Evolutionary conservation across 2,113 vertebrate genomes (phyloP).

Genomic region (Pontoporia blainvillei): DNA sequence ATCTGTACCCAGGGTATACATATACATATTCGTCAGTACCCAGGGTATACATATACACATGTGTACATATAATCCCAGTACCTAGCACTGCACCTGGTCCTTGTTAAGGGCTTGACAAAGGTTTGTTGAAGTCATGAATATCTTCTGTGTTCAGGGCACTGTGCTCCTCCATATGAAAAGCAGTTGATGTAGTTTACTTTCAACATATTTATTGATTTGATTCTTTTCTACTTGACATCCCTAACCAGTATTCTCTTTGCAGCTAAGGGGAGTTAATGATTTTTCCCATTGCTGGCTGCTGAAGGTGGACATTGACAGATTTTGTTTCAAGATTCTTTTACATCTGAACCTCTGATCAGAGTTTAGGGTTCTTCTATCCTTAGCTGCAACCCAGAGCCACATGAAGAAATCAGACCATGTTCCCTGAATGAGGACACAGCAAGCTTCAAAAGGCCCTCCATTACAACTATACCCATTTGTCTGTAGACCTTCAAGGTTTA

Average conservation of each 20-base stretch:
- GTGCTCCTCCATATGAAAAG: neutral
- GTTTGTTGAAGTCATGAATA: neutral
- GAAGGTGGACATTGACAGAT: neutral
- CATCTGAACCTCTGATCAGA: neutral
- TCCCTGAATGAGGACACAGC: neutral
- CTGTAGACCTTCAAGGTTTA: neutral
- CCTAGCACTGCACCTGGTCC: neutral
- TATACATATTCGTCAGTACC: no score
- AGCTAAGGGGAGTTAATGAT: neutral
- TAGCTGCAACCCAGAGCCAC: neutral
- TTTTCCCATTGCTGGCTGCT: neutral
- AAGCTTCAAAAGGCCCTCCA: neutral
- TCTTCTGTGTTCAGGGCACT: neutral
- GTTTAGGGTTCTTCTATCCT: neutral
- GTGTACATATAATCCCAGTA: neutral
- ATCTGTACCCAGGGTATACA: neutral
- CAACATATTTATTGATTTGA: neutral
- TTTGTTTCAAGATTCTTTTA: neutral
- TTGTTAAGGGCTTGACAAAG: conserved; percentile 4
- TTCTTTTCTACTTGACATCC: neutral
- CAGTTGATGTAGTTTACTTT: neutral
- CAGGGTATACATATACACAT: neutral
- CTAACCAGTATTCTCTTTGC: neutral
- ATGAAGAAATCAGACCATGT: neutral
- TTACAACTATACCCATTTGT: neutral